phyloP scores from a whole-genome alignment of 2,113 vertebrate species.

The Sinocyclocheilus anshuiensis region DNA sequence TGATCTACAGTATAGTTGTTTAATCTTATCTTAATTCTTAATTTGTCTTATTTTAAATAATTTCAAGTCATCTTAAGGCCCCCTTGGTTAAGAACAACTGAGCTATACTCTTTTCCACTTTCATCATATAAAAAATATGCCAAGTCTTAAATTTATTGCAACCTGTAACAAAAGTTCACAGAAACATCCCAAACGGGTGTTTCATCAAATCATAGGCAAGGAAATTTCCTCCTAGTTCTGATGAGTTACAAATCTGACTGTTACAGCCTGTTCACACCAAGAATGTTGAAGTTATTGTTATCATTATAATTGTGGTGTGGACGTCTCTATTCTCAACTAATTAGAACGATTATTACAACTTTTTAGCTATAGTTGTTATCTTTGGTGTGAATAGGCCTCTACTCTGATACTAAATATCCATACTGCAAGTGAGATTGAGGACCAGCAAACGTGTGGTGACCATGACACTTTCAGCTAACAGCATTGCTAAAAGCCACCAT shows the following conservation, averaged over 20 bases:
- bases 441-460: not conserved
- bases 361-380: not conserved
- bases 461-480: constrained; percentile 10
- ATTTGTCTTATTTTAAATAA: too few relatives aligned
- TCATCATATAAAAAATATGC: not conserved
- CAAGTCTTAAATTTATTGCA: not conserved
- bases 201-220: not conserved
- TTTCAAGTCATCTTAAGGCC: too few relatives aligned
- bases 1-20: too few relatives aligned
- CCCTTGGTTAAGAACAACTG: too few relatives aligned
- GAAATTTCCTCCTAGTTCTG: not conserved
- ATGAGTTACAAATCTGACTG: not conserved
- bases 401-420: not conserved
- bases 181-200: not conserved
- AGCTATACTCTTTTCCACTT: not conserved
- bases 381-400: not conserved
- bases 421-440: not conserved
- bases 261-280: not conserved
- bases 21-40: too few relatives aligned
- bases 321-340: not conserved
- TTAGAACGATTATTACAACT: not conserved
- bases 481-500: constrained; percentile 10
- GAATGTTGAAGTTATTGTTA: not conserved
- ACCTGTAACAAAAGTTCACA: not conserved
- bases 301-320: not conserved